A percentile compares a stretch with the other conserved stretches of the same genome.
phyloP scores from a whole-genome alignment of 2,797 vertebrate species.

The Ptychobarbus kaznakovi region DNA sequence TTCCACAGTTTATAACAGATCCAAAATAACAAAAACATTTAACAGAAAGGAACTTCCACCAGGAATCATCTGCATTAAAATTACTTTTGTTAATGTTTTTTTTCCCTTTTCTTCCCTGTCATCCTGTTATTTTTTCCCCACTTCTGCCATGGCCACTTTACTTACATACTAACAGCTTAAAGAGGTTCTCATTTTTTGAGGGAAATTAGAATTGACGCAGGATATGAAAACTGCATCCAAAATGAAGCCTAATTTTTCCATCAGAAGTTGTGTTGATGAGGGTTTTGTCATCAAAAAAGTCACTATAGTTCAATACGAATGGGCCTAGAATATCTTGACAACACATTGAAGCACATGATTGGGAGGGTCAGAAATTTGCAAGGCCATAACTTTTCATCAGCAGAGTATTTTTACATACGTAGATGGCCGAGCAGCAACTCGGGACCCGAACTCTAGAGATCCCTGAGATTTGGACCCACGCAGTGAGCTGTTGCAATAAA shows the following conservation, averaged over 20 bases:
- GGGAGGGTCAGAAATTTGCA: slow-evolving; percentile 45
- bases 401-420: slow-evolving; percentile 58
- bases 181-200: slow-evolving; percentile 62
- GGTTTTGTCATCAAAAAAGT: slow-evolving; percentile 63
- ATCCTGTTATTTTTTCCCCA: slow-evolving; percentile 67
- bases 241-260: slow-evolving; percentile 55
- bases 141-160: slow-evolving; percentile 74
- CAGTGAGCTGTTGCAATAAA: slow-evolving; percentile 63
- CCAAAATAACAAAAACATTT: slow-evolving; percentile 16
- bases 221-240: slow-evolving; percentile 62
- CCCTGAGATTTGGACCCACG: slow-evolving; percentile 55
- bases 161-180: slow-evolving; percentile 60
- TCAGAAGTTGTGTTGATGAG: slow-evolving; percentile 59
- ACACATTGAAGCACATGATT: slow-evolving; percentile 44
- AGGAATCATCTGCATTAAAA: not conserved
- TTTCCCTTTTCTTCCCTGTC: slow-evolving; percentile 58
- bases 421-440: slow-evolving; percentile 58
- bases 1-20: not conserved
- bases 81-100: slow-evolving; percentile 24
- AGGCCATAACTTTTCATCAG: slow-evolving; percentile 66
- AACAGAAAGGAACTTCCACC: not conserved
- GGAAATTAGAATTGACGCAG: slow-evolving; percentile 68
- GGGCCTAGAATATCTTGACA: slow-evolving; percentile 62
- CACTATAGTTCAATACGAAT: slow-evolving; percentile 57
- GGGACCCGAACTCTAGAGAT: slow-evolving; percentile 64